Evolutionary conservation across 2,113 vertebrate genomes (phyloP), one percentile per base, ranked within the genome.

Genomic region (Clarias macrocephalus): DNA sequence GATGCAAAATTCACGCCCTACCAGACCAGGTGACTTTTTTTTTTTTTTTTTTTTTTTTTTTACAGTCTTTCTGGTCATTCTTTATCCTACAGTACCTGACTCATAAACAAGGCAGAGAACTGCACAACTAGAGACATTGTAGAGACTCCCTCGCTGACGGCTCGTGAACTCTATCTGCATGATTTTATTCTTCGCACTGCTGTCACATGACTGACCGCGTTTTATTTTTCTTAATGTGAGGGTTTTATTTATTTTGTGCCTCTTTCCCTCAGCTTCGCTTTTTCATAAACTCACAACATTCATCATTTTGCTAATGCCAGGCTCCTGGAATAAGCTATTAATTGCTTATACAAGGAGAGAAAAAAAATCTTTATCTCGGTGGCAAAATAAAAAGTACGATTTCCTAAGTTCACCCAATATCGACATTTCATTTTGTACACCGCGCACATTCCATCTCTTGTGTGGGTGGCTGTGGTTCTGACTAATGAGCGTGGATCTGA

Each of bases 381-480:
- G 33, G 30, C 54, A 11, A 37, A 62, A 48, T 42, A 37, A 79
- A 76, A 77, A 75, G 37, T 28, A 15, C n/a, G 68, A 62, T n/a
- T 75, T 73, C 62, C 30, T 37, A 59, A 25, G 28, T 33, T 33
- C 25, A 28, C 30, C 23, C 13, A 16, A 85, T 85, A 62, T 28
- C 23, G 57, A 3, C 84, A 63, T 30, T 77, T 42, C 16, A 21
- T 85, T 85, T 85, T 77, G 37, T 85, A 62, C 84, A 62, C 30
- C 19, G 83, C 52, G 70, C 70, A 85, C 30, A 60, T 85, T 76
- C 56, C 2, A 52, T 70, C 80, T 33, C n/a, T 21, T 48, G 75
- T 18, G 52, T 28, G 75, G 56, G 54, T 62, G 70, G 70, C 72
- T 48, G n/a, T 63, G 48, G 56, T 30, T 63, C 60, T 52, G 79